Base-by-base conservation (phyloP, 2,113 vertebrate genomes). In the Smithornis capensis region DNA sequence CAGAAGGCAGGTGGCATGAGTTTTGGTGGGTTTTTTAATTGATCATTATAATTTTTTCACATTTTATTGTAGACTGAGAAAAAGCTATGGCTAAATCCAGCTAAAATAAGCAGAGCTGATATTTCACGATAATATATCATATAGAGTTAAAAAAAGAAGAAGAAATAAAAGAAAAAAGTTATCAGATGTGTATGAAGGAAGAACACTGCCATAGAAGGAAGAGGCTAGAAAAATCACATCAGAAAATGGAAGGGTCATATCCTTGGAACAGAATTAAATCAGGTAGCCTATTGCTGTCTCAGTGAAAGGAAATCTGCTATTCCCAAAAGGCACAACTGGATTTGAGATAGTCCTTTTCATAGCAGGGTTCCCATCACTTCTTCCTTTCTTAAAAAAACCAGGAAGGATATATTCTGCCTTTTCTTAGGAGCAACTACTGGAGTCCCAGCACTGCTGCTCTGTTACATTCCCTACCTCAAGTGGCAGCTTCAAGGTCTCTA, bases 321-420 rank as follows among this genome's bases (percentile, higher is more conserved):
- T 91, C 42, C 35, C 42, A 17, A 35, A 85, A 64, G n/a, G 15
- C 4, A 0, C 0, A 4, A 10, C 0, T 38, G 29, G 22, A 15
- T 50, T 76, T 71, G 45, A 40, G 57, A 47, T 31, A 47, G 40
- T 80, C 14, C 28, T 59, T 65, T 69, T 57, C 19, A 19, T 47
- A 37, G 37, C 57, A 74, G 55, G 13, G 2, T 45, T 74, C 37
- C 18, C 13, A 55, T 83, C 7, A 31, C 29, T 69, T 86, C 37
- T 83, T 55, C 28, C 13, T 64, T 47, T 50, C 49, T 69, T 56
- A 8, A 76, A 71, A 40, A 42, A n/a, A 25, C 8, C 27, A 19
- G 37, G 14, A 47, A 19, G 4, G 9, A n/a, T 22, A 44, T 9
- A 19, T 38, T 63, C 55, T 89, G 35, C 38, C 35, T 77, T 92